phyloP scores from a whole-genome alignment of 2,113 vertebrate species.

The Lagopus muta region DNA sequence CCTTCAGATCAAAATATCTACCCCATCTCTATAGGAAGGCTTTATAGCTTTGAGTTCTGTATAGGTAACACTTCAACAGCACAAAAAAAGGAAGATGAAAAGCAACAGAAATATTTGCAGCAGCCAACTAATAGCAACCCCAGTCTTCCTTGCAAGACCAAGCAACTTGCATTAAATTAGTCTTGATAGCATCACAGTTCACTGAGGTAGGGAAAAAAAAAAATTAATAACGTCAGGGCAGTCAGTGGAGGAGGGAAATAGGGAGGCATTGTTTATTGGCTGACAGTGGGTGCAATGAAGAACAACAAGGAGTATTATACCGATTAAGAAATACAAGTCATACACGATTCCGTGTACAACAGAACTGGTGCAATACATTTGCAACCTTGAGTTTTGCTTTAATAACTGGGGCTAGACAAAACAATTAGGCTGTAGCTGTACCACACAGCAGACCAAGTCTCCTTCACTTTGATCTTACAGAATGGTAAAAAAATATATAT shows the following conservation, averaged over 20 bases:
- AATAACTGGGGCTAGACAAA: slow-evolving; percentile 46
- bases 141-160: background rate
- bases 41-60: slow-evolving; percentile 14
- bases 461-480: slow-evolving; percentile 6
- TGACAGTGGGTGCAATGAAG: background rate
- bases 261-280: background rate
- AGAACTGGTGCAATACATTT: background rate
- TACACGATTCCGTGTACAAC: background rate
- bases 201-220: background rate
- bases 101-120: slow-evolving; percentile 1
- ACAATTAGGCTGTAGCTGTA: slow-evolving; percentile 9
- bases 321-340: background rate
- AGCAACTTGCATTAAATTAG: background rate
- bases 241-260: background rate
- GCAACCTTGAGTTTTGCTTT: slow-evolving; percentile 7
- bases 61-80: background rate
- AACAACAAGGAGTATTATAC: background rate
- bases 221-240: background rate
- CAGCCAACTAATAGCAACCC: background rate
- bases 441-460: background rate
- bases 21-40: background rate
- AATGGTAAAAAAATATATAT: background rate
- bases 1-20: slow-evolving; percentile 40
- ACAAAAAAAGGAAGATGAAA: background rate
- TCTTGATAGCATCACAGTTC: background rate